phyloP scores from a whole-genome alignment of 2,113 vertebrate species.

The Eulacestoma nigropectus region DNA sequence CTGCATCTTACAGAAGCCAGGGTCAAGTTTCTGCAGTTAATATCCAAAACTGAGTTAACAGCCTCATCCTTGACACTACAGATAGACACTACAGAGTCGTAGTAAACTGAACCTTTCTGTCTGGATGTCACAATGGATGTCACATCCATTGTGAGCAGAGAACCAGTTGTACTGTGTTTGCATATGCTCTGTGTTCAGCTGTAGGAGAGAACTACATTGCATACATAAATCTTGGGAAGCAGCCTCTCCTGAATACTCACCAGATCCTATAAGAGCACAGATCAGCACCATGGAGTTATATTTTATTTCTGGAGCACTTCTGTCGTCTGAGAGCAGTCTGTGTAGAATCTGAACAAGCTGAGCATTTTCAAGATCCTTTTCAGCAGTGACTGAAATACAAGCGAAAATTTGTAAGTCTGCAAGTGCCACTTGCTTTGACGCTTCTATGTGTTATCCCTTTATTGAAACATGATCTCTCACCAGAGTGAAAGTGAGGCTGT shows the following conservation, averaged over 20 bases:
- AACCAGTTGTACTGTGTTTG: background rate
- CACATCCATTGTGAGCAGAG: background rate
- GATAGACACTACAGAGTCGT: background rate
- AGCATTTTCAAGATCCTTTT: constrained; percentile 90
- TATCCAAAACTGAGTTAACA: background rate
- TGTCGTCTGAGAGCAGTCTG: constrained; percentile 90
- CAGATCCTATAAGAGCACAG: constrained; percentile 93
- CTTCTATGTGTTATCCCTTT: background rate
- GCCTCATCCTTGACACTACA: background rate
- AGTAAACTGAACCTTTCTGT: background rate
- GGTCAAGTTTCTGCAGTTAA: background rate
- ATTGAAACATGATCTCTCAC: background rate
- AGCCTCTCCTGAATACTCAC: constrained; percentile 66
- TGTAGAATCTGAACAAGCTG: constrained; percentile 91
- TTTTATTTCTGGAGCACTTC: constrained; percentile 96
- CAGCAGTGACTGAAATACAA: constrained; percentile 81
- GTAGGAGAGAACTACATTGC: background rate
- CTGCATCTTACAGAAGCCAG: background rate
- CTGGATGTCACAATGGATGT: too few species aligned
- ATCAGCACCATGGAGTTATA: constrained; percentile 98
- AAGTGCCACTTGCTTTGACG: background rate
- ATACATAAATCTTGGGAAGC: background rate
- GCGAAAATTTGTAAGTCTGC: background rate
- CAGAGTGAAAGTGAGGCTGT: background rate
- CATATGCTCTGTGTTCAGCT: background rate